These are phyloP conservation scores for Ormyrus thymus DNA, from an alignment of 2,888 invertebrate species.

Conservation along the genomic window DNA sequence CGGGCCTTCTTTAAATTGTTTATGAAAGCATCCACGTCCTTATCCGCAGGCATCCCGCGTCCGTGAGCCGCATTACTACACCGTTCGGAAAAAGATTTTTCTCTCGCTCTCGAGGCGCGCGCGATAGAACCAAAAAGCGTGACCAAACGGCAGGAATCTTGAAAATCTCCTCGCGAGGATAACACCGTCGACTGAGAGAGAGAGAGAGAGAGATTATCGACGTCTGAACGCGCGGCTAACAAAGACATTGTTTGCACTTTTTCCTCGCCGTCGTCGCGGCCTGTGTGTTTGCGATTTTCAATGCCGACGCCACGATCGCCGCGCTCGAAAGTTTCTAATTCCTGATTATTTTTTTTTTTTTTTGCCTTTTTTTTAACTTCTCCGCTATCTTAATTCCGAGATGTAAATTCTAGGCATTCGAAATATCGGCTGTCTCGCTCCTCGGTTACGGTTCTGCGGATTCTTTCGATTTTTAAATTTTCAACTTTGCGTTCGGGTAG, in stretches of 20 bases:
- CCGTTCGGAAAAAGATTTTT: neutral
- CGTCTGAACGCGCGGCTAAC: neutral
- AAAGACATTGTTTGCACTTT: neutral
- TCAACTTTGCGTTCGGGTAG: too few relatives aligned
- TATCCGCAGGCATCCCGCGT: conserved; percentile 22
- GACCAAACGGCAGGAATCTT: conserved; percentile 29
- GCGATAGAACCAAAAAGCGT: conserved; percentile 29
- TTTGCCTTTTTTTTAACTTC: too few relatives aligned
- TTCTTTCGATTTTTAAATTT: too few relatives aligned
- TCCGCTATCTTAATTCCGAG: too few relatives aligned
- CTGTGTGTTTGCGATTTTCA: neutral
- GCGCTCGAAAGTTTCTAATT: too few relatives aligned
- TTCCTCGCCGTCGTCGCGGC: neutral
- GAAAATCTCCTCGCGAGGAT: conserved; percentile 23
- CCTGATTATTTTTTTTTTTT: too few relatives aligned
- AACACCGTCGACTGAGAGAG: too few relatives aligned
- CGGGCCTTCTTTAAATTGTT: conserved; percentile 30
- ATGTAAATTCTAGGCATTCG: too few relatives aligned
- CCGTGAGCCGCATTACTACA: conserved; percentile 28
- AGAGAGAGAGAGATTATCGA: conserved; percentile 5
- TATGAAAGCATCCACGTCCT: conserved; percentile 36
- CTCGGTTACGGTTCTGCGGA: too few relatives aligned
- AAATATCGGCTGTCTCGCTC: too few relatives aligned
- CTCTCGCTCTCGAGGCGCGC: too few relatives aligned
- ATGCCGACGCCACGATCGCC: too few relatives aligned